Percentiles rank a stretch among this genome's conserved stretches.
These are phyloP conservation scores for Rhingia campestris DNA, from an alignment of 2,888 invertebrate genomes.

Conservation along the genomic window DNA sequence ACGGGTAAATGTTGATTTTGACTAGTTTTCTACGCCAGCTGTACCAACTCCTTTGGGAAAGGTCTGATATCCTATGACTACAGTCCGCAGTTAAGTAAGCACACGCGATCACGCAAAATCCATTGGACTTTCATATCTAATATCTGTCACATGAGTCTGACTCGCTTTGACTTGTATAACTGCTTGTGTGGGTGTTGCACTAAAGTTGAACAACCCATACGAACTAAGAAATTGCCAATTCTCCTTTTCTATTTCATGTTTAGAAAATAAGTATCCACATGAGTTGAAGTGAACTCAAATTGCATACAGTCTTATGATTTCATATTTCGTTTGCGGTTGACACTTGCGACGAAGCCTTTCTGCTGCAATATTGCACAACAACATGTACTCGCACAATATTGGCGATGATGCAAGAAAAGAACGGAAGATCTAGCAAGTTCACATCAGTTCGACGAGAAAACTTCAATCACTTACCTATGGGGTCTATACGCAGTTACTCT, in stretches of 20 bases:
- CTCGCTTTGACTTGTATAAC: slow-evolving; percentile 32
- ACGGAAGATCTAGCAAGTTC: slow-evolving; percentile 48
- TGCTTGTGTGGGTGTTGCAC: slow-evolving; percentile 39
- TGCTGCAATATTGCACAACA: neutral
- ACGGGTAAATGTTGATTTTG: slow-evolving; percentile 11
- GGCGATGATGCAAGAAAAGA: slow-evolving; percentile 17
- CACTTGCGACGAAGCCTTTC: slow-evolving; percentile 10
- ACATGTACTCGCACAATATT: neutral
- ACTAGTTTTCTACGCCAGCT: slow-evolving; percentile 32
- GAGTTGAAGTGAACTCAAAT: neutral
- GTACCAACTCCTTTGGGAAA: slow-evolving; percentile 43
- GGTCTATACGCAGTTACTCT: neutral
- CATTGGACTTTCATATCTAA: slow-evolving; percentile 30
- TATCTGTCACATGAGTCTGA: slow-evolving; percentile 52
- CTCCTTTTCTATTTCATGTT: slow-evolving; percentile 14
- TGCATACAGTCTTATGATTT: slow-evolving; percentile 16
- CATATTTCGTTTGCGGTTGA: slow-evolving; percentile 36
- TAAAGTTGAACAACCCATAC: slow-evolving; percentile 25
- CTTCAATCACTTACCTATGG: slow-evolving; percentile 18
- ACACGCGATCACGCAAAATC: slow-evolving; percentile 55
- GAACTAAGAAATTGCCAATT: slow-evolving; percentile 10
- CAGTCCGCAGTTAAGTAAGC: slow-evolving; percentile 19
- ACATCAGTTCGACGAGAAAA: slow-evolving; percentile 50
- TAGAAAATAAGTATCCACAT: neutral
- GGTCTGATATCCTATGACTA: slow-evolving; percentile 3